Conservation (phyloP, 2,797 vertebrate genomes). For the Poecilia wingei region DNA sequence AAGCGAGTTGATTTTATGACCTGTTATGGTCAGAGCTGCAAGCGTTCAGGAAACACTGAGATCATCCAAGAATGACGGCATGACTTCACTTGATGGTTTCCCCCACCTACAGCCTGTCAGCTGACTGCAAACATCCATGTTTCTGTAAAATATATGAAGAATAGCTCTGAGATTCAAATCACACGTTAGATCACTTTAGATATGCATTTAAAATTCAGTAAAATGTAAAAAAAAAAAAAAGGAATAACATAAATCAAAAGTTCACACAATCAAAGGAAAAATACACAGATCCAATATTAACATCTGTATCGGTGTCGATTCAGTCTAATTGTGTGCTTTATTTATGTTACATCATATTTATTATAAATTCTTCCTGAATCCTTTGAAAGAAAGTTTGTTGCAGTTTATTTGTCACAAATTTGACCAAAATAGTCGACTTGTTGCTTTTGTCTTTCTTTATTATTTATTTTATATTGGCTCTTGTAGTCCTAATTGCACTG, state of each 20-base stretch:
- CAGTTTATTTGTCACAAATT: too few species aligned
- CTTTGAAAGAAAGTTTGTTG: too few species aligned
- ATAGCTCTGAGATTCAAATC: neutral
- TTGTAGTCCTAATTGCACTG: too few species aligned
- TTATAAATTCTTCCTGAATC: too few species aligned
- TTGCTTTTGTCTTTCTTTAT: too few species aligned
- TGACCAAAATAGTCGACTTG: too few species aligned
- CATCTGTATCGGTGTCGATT: too few species aligned
- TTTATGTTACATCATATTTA: too few species aligned
- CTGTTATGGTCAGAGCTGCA: neutral
- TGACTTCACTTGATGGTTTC: constrained; percentile 1
- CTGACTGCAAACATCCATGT: neutral
- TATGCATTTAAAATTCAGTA: neutral
- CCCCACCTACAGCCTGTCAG: neutral
- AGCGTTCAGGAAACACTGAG: constrained; percentile 7
- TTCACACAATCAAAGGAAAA: neutral
- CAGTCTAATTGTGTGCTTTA: too few species aligned
- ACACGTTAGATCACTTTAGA: neutral
- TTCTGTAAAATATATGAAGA: neutral
- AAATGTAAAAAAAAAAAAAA: neutral
- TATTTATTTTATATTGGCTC: too few species aligned
- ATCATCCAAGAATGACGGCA: neutral
- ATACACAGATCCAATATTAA: too few species aligned
- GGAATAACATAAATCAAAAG: neutral
- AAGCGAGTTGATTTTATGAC: neutral